Base-by-base conservation (phyloP, 2,113 vertebrate genomes). In the Burhinus oedicnemus region DNA sequence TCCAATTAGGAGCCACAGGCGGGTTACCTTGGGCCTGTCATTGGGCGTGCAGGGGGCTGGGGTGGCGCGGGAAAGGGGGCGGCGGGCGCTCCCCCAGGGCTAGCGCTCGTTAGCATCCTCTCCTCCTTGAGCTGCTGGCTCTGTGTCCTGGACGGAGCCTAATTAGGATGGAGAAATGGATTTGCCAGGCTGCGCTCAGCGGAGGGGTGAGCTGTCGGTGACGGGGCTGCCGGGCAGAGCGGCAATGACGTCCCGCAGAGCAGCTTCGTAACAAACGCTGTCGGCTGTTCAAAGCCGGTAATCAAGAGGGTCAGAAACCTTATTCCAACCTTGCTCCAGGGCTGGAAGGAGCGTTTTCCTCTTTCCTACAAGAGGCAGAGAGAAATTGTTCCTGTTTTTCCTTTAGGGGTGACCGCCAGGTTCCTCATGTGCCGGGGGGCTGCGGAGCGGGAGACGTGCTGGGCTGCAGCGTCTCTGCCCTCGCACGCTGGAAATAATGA, bases 241-340 rank as follows among this genome's bases (percentile, higher is more conserved):
- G 0, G 68, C 52, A 3, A 34, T 52, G 0, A 0, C n/a, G 9
- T 84, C 65, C 93, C 0, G 1, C 0, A 0, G 65, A 74, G 61
- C 44, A 21, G 68, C 62, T 54, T 27, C 8, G 1, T 26, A 17
- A n/a, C 13, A 20, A 92, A 49, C 1, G 8, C 69, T 32, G 83
- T 30, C 4, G 1, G 51, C 70, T 29, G 38, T 12, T 54, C 90
- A 23, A 9, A 51, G 27, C 72, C 3, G 23, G 36, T 58, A 11
- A 42, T 36, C 0, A 7, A 71, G 85, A 54, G 52, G 75, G 55
- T 77, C 89, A 29, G 71, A 62, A 89, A 45, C 36, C 45, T 34
- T 27, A 7, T 64, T 29, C 79, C 83, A 61, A 2, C 10, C 34
- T 66, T 6, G 51, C 68, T 40, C 36, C 42, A 7, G 90, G 84